Evolutionary conservation across 2,113 vertebrate genomes (phyloP).

Genomic region (Hoplias malabaricus): DNA sequence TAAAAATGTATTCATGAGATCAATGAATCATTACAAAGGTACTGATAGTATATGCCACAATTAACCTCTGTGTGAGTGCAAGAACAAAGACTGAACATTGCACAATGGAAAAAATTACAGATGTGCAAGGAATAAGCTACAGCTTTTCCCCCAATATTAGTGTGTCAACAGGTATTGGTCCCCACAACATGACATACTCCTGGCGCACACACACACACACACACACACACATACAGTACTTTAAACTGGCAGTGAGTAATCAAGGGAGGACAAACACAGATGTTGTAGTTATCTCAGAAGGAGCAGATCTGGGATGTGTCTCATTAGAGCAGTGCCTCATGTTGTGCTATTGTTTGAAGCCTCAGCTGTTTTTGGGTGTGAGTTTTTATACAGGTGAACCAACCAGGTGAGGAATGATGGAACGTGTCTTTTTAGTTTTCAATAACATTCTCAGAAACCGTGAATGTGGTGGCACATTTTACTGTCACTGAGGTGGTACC

Average conservation of each 20-base stretch:
- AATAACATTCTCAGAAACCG: too few species aligned
- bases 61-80: not conserved
- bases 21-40: too few species aligned
- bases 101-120: conserved; percentile 7
- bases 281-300: conserved; percentile 34
- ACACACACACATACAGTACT: not conserved
- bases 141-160: not conserved
- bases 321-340: not conserved
- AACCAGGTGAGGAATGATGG: conserved; percentile 9
- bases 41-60: not conserved
- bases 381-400: not conserved
- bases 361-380: conserved; percentile 18
- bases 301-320: not conserved
- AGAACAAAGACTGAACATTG: not conserved
- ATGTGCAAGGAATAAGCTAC: not conserved
- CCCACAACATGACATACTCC: too few species aligned
- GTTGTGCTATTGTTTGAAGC: not conserved
- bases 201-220: not conserved
- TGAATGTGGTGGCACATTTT: too few species aligned
- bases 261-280: conserved; percentile 37
- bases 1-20: too few species aligned
- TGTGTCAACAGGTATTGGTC: too few species aligned
- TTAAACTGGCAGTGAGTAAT: conserved; percentile 8
- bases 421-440: too few species aligned
- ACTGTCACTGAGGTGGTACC: too few species aligned